phyloP scores from a whole-genome alignment of 37 sponge, comb jelly and placozoan genomes.

The Geodia barretti region DNA sequence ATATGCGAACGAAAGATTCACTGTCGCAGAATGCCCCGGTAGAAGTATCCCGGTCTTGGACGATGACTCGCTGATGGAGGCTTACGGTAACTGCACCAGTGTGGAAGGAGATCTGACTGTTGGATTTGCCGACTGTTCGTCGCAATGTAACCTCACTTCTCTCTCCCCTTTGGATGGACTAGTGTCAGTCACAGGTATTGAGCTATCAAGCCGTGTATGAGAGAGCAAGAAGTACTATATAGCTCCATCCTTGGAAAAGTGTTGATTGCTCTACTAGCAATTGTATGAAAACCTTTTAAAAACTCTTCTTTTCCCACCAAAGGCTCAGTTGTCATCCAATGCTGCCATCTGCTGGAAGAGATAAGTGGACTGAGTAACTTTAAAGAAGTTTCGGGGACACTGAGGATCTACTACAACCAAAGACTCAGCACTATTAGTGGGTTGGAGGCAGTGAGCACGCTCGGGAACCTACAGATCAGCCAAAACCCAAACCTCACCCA shows the following conservation, averaged over 20 bases:
- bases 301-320: background rate
- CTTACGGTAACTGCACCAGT: background rate
- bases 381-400: slow-evolving; percentile 12
- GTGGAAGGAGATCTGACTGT: background rate
- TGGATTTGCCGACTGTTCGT: background rate
- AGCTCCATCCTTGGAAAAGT: too few relatives aligned
- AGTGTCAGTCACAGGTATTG: background rate
- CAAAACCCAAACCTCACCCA: slow-evolving; percentile 32
- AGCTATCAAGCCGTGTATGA: background rate
- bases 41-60: background rate
- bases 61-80: background rate
- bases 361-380: slow-evolving; percentile 12
- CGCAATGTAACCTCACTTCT: background rate
- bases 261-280: too few relatives aligned
- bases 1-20: too few relatives aligned
- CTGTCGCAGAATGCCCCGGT: background rate
- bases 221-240: background rate
- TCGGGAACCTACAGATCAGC: slow-evolving; percentile 39
- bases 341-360: slow-evolving; percentile 29
- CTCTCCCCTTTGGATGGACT: background rate
- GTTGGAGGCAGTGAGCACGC: background rate
- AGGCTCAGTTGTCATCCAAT: slow-evolving; percentile 53
- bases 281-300: too few relatives aligned
- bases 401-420: slow-evolving; percentile 48
- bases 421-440: slow-evolving; percentile 24